A percentile compares a stretch with the other conserved stretches of the same genome.
Evolutionary conservation across 35 echinoderm and acorn worm species (phyloP).

Genomic region (Stichopus chloronotus): DNA sequence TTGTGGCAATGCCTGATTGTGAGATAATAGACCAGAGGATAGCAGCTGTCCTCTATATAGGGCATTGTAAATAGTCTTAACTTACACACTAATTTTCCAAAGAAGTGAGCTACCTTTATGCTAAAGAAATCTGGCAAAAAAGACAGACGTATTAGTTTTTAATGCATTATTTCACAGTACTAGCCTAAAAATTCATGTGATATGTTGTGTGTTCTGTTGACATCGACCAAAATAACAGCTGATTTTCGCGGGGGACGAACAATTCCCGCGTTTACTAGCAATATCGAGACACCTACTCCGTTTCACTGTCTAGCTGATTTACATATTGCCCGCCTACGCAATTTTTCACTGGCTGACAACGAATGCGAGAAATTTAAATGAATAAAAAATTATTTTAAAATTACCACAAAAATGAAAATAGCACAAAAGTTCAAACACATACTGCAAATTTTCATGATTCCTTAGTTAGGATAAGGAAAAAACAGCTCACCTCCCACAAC

Average conservation of each 20-base stretch:
- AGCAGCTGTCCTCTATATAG: too few species aligned
- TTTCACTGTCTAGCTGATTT: constrained; percentile 38
- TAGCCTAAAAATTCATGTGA: not conserved
- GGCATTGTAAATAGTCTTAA: too few species aligned
- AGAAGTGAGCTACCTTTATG: too few species aligned
- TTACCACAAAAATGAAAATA: not conserved
- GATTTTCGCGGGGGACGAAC: not conserved
- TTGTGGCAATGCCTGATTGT: too few species aligned
- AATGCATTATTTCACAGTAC: too few species aligned
- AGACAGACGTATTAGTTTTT: too few species aligned
- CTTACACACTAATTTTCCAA: too few species aligned
- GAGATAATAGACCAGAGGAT: too few species aligned
- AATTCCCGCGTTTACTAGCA: constrained; percentile 29
- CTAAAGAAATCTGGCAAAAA: too few species aligned
- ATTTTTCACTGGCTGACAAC: constrained; percentile 8
- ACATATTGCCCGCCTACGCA: constrained; percentile 66
- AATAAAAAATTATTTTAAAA: not conserved
- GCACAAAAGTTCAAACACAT: too few species aligned
- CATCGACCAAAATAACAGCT: not conserved
- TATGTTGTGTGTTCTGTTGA: not conserved
- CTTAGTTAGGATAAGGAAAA: not conserved
- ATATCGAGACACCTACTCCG: not conserved
- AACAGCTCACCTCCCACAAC: not conserved
- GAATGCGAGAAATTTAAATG: constrained; percentile 19
- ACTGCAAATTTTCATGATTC: not conserved